A percentile compares a stretch with the other conserved stretches of the same genome.
Conservation (phyloP, 1,140 invertebrate genomes). For the Proctacanthus coquilletti region DNA sequence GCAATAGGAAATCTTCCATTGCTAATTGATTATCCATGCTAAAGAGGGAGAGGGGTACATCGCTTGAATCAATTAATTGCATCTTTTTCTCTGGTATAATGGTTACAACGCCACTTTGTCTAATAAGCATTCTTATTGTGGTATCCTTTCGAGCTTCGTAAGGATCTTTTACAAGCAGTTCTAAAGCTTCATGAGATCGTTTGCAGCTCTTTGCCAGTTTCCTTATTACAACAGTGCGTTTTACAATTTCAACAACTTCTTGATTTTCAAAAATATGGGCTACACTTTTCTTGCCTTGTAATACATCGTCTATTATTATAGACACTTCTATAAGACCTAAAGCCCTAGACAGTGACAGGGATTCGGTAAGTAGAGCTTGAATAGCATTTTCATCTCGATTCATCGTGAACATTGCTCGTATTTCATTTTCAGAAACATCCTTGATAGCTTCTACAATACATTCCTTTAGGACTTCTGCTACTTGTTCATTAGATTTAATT, state of each 20-base stretch:
- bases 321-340: slow-evolving; percentile 2
- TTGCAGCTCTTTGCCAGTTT: neutral
- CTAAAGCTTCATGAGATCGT: neutral
- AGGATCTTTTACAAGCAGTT: slow-evolving; percentile 39
- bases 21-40: slow-evolving; percentile 50
- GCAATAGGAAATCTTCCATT: slow-evolving; percentile 57
- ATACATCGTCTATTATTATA: neutral
- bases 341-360: slow-evolving; percentile 3
- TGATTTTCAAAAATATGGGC: neutral
- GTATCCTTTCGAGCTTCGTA: slow-evolving; percentile 49
- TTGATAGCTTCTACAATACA: slow-evolving; percentile 16
- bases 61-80: slow-evolving; percentile 40
- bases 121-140: slow-evolving; percentile 45
- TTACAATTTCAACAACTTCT: neutral
- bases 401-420: slow-evolving; percentile 5
- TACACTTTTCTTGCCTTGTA: neutral
- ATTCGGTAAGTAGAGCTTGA: slow-evolving; percentile 2
- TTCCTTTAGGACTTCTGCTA: slow-evolving; percentile 15
- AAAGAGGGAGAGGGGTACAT: slow-evolving; percentile 48
- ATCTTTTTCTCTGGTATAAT: slow-evolving; percentile 44
- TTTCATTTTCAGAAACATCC: slow-evolving; percentile 8
- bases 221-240: neutral
- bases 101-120: slow-evolving; percentile 54
- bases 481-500: slow-evolving; percentile 16
- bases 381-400: neutral